These are phyloP conservation scores for Rotaria socialis DNA, from an alignment of 2,888 invertebrate genomes.

Conservation along the genomic window DNA sequence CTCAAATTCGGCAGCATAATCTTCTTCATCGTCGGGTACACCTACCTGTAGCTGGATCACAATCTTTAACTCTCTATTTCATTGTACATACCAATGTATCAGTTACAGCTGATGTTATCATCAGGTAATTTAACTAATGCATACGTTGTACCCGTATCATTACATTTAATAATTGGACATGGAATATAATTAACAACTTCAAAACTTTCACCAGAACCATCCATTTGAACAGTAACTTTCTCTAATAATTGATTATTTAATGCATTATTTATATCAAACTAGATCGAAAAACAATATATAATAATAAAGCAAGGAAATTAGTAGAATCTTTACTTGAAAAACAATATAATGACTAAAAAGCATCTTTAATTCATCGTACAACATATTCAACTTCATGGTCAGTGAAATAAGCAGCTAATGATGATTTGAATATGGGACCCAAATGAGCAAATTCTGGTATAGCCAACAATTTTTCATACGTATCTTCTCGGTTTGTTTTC, in stretches of 20 bases:
- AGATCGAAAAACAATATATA: slow-evolving; percentile 37
- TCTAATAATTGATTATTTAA: slow-evolving; percentile 87
- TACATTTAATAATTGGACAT: slow-evolving; percentile 75
- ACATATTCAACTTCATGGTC: slow-evolving; percentile 98
- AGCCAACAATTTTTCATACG: slow-evolving; percentile 74
- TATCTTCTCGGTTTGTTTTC: slow-evolving; percentile 71
- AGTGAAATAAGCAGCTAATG: slow-evolving; percentile 81
- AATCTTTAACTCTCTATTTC: slow-evolving; percentile 89
- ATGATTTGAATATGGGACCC: slow-evolving; percentile 66
- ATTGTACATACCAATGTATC: slow-evolving; percentile 78
- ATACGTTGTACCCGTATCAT: slow-evolving; percentile 78
- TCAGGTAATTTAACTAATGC: slow-evolving; percentile 78
- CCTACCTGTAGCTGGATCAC: slow-evolving; percentile 90
- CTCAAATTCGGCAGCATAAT: slow-evolving; percentile 86
- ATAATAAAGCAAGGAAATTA: too few species aligned
- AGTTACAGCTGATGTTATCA: slow-evolving; percentile 68
- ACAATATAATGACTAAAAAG: slow-evolving; percentile 79
- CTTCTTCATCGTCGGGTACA: slow-evolving; percentile 80
- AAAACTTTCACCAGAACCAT: slow-evolving; percentile 72
- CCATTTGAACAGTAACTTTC: slow-evolving; percentile 80
- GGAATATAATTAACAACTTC: slow-evolving; percentile 66
- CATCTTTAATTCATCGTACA: slow-evolving; percentile 79
- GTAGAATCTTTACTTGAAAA: slow-evolving; percentile 67
- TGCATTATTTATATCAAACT: slow-evolving; percentile 92
- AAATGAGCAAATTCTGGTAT: slow-evolving; percentile 71